A percentile compares a stretch with the other conserved stretches of the same genome.
Conservation (phyloP, 2,113 vertebrate genomes). For the Phasianus colchicus region DNA sequence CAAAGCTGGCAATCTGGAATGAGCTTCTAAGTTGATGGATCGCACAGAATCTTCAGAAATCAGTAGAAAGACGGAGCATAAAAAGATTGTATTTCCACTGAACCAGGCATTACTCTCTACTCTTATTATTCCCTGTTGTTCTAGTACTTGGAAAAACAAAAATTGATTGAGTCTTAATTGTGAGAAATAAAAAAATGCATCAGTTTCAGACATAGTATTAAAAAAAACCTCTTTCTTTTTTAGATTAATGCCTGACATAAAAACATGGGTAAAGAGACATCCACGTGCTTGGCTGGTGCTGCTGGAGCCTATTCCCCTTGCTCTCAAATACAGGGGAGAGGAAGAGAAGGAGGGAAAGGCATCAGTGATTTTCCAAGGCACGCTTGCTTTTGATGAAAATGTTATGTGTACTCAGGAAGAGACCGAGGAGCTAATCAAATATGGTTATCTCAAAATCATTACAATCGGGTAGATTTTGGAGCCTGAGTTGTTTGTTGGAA, state of each 20-base stretch:
- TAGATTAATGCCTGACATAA: background rate
- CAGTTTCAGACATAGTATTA: background rate
- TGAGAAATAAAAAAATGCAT: background rate
- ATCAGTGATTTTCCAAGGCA: conserved; percentile 42
- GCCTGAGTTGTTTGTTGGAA: conserved; percentile 61
- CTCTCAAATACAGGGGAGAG: background rate
- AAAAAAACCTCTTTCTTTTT: background rate
- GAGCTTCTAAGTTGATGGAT: background rate
- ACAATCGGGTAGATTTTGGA: conserved; percentile 47
- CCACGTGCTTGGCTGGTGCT: rapidly evolving
- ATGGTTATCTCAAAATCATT: conserved; percentile 69
- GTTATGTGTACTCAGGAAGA: conserved; percentile 19
- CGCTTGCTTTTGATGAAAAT: conserved; percentile 33
- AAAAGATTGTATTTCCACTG: background rate
- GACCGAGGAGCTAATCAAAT: conserved; percentile 58
- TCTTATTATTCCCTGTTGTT: background rate
- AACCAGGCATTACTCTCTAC: background rate
- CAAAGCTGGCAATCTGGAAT: rapidly evolving
- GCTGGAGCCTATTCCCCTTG: background rate
- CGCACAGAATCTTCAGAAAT: background rate
- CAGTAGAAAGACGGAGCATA: rapidly evolving
- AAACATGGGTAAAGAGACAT: background rate
- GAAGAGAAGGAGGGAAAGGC: background rate
- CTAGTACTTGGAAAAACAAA: background rate
- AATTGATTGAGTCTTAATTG: background rate